These are phyloP conservation scores for Phenganax marumi DNA, from an alignment of 92 coral and sea anemone species.

Conservation along the genomic window DNA sequence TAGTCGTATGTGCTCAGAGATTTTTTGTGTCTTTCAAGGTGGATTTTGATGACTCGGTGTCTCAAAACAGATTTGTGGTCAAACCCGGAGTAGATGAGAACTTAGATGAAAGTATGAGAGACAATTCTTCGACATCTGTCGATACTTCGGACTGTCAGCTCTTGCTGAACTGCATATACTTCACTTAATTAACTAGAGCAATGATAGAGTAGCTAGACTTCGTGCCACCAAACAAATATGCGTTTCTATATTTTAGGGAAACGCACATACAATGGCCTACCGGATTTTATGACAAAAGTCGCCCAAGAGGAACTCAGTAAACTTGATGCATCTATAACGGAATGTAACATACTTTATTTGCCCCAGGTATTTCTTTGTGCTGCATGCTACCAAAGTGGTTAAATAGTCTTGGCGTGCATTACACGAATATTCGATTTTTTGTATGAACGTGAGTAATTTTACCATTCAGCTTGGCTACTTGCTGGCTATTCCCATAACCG, in stretches of 20 bases:
- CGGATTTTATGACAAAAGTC: slow-evolving; percentile 96
- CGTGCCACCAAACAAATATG: no score
- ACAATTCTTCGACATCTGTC: background rate
- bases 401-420: background rate
- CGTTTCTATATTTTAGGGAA: slow-evolving; percentile 58
- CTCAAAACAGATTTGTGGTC: slow-evolving; percentile 94
- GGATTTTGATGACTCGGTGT: slow-evolving; percentile 90
- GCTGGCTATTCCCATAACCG: slow-evolving; percentile 81
- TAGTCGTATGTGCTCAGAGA: background rate
- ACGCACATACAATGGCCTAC: slow-evolving; percentile 93
- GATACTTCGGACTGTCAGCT: no score
- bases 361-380: slow-evolving; percentile 75
- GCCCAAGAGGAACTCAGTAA: slow-evolving; percentile 95
- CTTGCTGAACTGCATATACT: no score
- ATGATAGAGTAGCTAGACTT: no score
- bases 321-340: slow-evolving; percentile 80
- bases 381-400: background rate
- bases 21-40: slow-evolving; percentile 44
- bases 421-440: background rate
- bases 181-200: no score
- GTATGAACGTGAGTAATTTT: background rate
- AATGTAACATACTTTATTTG: slow-evolving; percentile 88
- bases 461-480: slow-evolving; percentile 77
- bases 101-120: slow-evolving; percentile 85
- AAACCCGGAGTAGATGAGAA: slow-evolving; percentile 97